These are phyloP conservation scores for Ginglymostoma cirratum DNA, from an alignment of 2,113 vertebrate genomes.

Conservation along the genomic window DNA sequence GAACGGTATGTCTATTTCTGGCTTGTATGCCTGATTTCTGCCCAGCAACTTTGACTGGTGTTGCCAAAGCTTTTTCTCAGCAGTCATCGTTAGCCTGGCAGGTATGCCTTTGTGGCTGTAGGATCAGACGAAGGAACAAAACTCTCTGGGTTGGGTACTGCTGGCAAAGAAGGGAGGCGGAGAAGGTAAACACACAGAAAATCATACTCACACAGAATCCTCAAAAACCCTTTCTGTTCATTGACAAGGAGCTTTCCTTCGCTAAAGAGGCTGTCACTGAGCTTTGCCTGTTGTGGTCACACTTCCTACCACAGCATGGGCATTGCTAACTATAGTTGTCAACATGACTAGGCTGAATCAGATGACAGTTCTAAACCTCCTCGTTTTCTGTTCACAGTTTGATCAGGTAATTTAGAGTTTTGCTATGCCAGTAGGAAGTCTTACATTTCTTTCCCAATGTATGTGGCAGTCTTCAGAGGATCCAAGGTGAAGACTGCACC, in stretches of 20 bases:
- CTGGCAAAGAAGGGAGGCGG: not conserved
- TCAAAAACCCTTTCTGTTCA: not conserved
- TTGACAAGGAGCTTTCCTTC: too few relatives aligned
- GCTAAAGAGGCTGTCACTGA: not conserved
- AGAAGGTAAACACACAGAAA: not conserved
- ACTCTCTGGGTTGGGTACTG: not conserved
- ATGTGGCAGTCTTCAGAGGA: too few relatives aligned
- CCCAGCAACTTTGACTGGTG: not conserved
- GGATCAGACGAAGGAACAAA: not conserved
- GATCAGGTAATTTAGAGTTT: not conserved
- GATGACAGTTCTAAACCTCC: not conserved
- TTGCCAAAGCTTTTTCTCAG: not conserved
- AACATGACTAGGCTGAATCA: not conserved
- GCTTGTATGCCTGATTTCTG: not conserved
- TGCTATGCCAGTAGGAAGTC: not conserved
- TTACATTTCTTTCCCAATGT: not conserved
- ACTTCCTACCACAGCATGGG: not conserved
- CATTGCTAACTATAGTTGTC: not conserved
- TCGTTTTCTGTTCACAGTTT: not conserved
- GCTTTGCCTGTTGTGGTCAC: not conserved
- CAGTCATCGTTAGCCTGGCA: not conserved
- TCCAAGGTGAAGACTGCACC: too few relatives aligned
- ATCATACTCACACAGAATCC: not conserved
- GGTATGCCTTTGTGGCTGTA: not conserved
- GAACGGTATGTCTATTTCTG: not conserved